These are phyloP conservation scores for Bufo gargarizans DNA, from an alignment of 2,113 vertebrate species.

Conservation along the genomic window DNA sequence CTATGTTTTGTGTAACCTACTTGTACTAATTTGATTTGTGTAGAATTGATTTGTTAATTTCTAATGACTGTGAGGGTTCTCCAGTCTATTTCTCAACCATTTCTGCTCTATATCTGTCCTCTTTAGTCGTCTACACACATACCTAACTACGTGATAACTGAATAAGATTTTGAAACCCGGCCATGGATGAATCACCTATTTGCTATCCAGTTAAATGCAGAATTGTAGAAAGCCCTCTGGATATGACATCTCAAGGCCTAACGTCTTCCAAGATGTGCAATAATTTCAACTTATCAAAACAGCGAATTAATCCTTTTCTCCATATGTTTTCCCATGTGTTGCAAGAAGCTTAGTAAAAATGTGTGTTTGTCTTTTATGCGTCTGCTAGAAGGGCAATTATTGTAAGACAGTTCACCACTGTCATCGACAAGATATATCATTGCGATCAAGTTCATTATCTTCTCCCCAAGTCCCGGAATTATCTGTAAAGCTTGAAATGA, in stretches of 20 bases:
- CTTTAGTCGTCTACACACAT: not conserved
- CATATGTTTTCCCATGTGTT: conserved; percentile 25
- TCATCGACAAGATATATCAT: conserved; percentile 42
- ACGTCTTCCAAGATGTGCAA: conserved; percentile 11
- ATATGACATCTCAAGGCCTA: not conserved
- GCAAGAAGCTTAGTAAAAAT: not conserved
- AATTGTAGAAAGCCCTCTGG: not conserved
- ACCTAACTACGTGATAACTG: not conserved
- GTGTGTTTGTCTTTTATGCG: not conserved
- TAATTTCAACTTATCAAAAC: not conserved
- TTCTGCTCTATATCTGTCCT: not conserved
- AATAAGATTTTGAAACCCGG: not conserved
- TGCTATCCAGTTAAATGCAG: conserved; percentile 2
- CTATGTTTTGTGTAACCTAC: too few species aligned
- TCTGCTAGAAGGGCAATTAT: conserved; percentile 34
- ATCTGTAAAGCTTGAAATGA: conserved; percentile 47
- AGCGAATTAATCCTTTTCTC: conserved; percentile 7
- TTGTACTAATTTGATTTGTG: too few species aligned
- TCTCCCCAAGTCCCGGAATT: conserved; percentile 20
- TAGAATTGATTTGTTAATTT: too few species aligned
- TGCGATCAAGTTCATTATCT: conserved; percentile 50
- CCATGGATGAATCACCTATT: conserved; percentile 2
- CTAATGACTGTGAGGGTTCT: too few species aligned
- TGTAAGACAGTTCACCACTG: conserved; percentile 4
- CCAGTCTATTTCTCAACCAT: not conserved